Evolutionary conservation across 2,797 vertebrate genomes (phyloP).

Genomic region (Fratercula arctica): DNA sequence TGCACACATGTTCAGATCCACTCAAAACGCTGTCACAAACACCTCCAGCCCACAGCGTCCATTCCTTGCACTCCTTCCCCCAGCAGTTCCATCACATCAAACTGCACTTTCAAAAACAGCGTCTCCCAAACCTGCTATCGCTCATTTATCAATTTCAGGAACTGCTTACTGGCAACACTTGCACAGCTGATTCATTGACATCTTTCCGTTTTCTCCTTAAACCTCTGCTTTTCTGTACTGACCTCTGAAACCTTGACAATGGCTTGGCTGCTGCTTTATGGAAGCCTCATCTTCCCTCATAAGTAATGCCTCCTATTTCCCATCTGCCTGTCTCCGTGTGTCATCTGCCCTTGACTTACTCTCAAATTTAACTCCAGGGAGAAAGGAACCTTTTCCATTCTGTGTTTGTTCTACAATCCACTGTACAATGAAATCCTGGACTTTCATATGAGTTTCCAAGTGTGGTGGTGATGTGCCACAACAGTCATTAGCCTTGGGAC

Average conservation of each 20-base stretch:
- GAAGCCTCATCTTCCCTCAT: neutral
- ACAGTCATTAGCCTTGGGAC: constrained; percentile 41
- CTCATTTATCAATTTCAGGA: neutral
- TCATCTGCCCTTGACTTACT: neutral
- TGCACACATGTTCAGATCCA: neutral
- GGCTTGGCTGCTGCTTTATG: neutral
- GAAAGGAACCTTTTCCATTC: neutral
- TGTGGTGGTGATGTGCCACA: neutral
- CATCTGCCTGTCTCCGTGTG: neutral
- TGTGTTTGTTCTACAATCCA: neutral
- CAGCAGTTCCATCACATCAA: neutral
- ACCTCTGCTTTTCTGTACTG: neutral
- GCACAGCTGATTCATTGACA: neutral
- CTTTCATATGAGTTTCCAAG: neutral
- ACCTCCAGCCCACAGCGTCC: neutral
- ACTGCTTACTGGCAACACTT: neutral
- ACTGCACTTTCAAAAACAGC: neutral
- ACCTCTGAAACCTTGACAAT: neutral
- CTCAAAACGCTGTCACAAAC: neutral
- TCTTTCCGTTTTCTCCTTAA: neutral
- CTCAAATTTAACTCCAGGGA: neutral
- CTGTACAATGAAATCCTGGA: neutral
- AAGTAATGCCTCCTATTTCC: neutral
- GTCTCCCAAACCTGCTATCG: neutral
- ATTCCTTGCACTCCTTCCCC: neutral